Evolutionary conservation across 1,140 invertebrate genomes (phyloP).

Genomic region (Cotesia glomerata): DNA sequence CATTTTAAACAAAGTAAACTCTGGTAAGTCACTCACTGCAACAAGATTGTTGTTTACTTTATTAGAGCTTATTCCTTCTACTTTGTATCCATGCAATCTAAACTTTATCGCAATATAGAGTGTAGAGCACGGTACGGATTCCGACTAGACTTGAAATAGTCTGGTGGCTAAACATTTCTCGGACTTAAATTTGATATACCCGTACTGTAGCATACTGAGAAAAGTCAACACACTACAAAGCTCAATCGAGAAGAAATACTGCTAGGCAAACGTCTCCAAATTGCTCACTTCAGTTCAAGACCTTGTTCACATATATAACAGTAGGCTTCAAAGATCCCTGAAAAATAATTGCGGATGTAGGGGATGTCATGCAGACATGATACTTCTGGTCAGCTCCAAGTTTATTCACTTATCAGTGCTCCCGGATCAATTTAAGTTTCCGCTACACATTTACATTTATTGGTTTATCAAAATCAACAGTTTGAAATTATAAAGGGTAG

Average conservation of each 20-base stretch:
- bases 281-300: slow-evolving; percentile 11
- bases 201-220: not conserved
- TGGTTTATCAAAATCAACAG: too few species aligned
- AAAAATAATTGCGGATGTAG: slow-evolving; percentile 17
- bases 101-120: too few species aligned
- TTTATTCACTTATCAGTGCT: not conserved
- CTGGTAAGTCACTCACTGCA: not conserved
- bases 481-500: too few species aligned
- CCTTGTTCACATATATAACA: not conserved
- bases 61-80: not conserved
- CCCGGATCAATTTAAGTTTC: not conserved
- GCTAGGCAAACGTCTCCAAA: not conserved
- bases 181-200: too few species aligned
- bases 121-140: not conserved
- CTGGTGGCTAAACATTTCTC: too few species aligned
- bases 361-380: not conserved
- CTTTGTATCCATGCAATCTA: too few species aligned
- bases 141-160: too few species aligned
- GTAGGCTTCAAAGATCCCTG: slow-evolving; percentile 11
- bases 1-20: not conserved
- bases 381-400: not conserved
- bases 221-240: too few species aligned
- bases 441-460: too few species aligned
- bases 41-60: too few species aligned
- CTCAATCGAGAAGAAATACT: not conserved